phyloP scores from a whole-genome alignment of 2,797 vertebrate genomes.

The Phoebastria nigripes region DNA sequence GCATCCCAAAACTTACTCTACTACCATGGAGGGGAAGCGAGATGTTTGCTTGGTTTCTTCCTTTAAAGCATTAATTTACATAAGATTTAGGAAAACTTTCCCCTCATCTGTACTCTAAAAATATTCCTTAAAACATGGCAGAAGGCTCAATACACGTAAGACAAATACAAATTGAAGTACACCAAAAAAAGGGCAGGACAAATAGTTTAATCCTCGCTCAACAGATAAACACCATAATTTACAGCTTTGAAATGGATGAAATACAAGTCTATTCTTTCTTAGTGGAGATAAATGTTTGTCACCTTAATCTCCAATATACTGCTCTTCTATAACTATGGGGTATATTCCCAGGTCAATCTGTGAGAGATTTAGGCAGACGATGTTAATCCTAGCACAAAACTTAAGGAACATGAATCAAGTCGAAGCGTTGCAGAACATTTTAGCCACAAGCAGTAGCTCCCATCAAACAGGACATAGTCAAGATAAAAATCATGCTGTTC shows the following conservation, averaged over 20 bases:
- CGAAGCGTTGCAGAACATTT: not conserved
- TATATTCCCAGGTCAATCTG: slow-evolving; percentile 6
- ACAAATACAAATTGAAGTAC: not conserved
- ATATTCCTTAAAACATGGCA: not conserved
- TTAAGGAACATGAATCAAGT: not conserved
- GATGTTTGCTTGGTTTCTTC: not conserved
- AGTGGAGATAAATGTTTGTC: not conserved
- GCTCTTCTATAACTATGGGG: not conserved
- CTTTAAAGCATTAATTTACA: not conserved
- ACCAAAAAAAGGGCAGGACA: not conserved
- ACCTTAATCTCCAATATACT: not conserved
- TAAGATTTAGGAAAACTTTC: not conserved
- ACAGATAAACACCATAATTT: not conserved
- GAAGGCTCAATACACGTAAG: not conserved
- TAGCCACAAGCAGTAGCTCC: not conserved
- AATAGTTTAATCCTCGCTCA: not conserved
- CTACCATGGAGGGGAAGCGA: not conserved
- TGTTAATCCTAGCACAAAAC: not conserved
- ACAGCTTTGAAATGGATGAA: not conserved
- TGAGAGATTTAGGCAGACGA: not conserved
- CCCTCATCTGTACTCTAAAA: not conserved
- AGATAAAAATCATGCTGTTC: slow-evolving; percentile 1
- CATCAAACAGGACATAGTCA: not conserved
- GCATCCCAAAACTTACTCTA: not conserved
- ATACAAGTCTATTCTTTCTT: not conserved